Conservation (phyloP, 2,888 invertebrate species). For the Stenolophus ochropezus region DNA sequence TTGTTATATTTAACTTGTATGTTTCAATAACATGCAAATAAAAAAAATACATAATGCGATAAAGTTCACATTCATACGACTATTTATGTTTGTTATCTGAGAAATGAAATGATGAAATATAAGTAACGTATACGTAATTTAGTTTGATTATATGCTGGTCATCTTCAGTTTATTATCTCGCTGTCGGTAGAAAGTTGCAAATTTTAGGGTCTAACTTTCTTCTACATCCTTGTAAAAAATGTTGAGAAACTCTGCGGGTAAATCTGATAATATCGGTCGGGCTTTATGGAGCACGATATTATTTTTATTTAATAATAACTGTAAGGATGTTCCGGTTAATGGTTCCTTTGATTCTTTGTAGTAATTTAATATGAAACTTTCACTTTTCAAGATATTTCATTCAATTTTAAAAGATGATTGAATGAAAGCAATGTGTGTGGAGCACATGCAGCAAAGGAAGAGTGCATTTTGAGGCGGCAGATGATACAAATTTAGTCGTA, state of each 20-base stretch:
- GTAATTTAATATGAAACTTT: neutral
- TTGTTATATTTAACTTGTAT: neutral
- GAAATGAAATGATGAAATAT: neutral
- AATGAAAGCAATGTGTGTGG: no score
- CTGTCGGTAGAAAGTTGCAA: conserved; percentile 11
- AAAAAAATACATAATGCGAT: neutral
- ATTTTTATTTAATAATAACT: conserved; percentile 24
- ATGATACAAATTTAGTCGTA: conserved; percentile 10
- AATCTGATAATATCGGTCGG: neutral
- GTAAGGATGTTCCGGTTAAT: neutral
- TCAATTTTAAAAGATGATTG: no score
- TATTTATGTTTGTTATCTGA: no score
- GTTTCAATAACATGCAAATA: neutral
- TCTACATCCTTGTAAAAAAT: neutral
- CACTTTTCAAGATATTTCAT: conserved; percentile 1
- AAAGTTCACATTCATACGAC: neutral
- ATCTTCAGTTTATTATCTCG: neutral
- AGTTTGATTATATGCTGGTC: conserved; percentile 17
- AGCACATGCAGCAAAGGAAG: no score
- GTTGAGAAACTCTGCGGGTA: neutral
- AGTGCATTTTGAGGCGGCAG: neutral
- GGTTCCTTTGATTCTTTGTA: neutral
- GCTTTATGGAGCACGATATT: conserved; percentile 25
- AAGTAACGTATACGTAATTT: neutral
- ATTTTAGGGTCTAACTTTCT: conserved; percentile 15